Base-by-base conservation (phyloP, 2,113 vertebrate species). In the Turdus rufiventris region DNA sequence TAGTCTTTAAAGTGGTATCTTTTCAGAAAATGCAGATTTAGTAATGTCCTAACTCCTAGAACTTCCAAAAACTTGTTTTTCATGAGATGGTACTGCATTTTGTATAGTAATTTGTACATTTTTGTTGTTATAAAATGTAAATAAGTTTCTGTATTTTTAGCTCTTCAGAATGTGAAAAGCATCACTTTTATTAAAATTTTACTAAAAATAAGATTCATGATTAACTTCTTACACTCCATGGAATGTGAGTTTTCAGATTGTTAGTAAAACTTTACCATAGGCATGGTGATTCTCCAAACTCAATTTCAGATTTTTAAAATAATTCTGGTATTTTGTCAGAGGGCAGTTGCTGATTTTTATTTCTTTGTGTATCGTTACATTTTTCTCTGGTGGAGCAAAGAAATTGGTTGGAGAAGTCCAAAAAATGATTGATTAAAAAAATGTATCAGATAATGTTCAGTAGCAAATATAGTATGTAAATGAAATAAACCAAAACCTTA, bases 81-180 rank as follows among this genome's bases (percentile, higher is more conserved):
- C 74, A 82, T 71, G 25, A 78, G 65, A 18, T 61, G 67, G 28
- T 85, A 45, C 66, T 89, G 88, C 70, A 48, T 91, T 94, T 93
- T 96, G 87, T 89, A 57, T 81, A 91, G 88, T 10, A 85, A 79
- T 76, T 88, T 96, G 75, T 94, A 90, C 47, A 33, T 45, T 89
- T 88, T 85, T 88, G 18, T 92, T 94, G 40, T 88, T 95, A 82
- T 6, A 68, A 94, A 89, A 75, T 94, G 91, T 96, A 95, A 96
- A 92, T 71, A 95, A 74, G n/a, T 81, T 80, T 76, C 57, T 87
- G 42, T 89, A 78, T 91, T 91, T 91, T 92, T 91, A 94, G 62
- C 67, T 83, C 54, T 94, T 94, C 38, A 76, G 73, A 85, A 82
- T 92, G 84, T 95, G 87, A 75, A 95, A 94, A 95, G 18, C 79